Conservation (phyloP, 1,140 invertebrate species). For the Stenopsyche tienmushanensis region DNA sequence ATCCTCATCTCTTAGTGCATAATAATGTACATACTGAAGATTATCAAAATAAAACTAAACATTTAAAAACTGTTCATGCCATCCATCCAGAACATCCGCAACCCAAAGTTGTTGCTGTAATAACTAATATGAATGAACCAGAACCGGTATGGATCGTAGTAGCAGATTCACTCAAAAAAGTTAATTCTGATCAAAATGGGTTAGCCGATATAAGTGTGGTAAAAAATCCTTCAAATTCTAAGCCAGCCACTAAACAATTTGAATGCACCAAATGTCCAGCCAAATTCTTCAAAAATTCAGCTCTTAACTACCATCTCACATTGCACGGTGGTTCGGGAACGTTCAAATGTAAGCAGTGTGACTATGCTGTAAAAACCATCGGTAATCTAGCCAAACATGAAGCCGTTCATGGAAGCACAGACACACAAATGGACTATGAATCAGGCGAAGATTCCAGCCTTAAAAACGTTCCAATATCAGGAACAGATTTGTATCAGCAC, state of each 20-base stretch:
- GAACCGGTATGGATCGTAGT: constrained; percentile 53
- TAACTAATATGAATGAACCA: constrained; percentile 42
- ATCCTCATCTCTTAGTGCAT: constrained; percentile 70
- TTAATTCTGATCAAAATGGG: background rate
- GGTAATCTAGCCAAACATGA: constrained; percentile 77
- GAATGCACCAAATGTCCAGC: constrained; percentile 67
- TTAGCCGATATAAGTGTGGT: background rate
- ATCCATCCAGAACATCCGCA: constrained; percentile 63
- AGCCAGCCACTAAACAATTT: constrained; percentile 48
- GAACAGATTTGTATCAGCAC: constrained; percentile 63
- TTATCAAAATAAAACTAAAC: constrained; percentile 77
- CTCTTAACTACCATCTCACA: constrained; percentile 71
- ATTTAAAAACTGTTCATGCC: constrained; percentile 66
- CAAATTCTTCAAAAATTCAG: constrained; percentile 67
- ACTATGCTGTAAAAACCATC: constrained; percentile 77
- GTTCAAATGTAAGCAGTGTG: constrained; percentile 79
- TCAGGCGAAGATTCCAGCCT: constrained; percentile 52
- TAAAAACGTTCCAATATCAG: constrained; percentile 62
- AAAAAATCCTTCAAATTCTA: constrained; percentile 15
- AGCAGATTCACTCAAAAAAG: constrained; percentile 42
- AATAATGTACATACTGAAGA: constrained; percentile 76
- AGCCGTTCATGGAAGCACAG: constrained; percentile 50
- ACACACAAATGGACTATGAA: constrained; percentile 48
- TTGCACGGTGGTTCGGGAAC: constrained; percentile 68
- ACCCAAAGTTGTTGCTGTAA: constrained; percentile 61